These are phyloP conservation scores for Macrophya alboannulata DNA, from an alignment of 2,888 invertebrate species.

Conservation along the genomic window DNA sequence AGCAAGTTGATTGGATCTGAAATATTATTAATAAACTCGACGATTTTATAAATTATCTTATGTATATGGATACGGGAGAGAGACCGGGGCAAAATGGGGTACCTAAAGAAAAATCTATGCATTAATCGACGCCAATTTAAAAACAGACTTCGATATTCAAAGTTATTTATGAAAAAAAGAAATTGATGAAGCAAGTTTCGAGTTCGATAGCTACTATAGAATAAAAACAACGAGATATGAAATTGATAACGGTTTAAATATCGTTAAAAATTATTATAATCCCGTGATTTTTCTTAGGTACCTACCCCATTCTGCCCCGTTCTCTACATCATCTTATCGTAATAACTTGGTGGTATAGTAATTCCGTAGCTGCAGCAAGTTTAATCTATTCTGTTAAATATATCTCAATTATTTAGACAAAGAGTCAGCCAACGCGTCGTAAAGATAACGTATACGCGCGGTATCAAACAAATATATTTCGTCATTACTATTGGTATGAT, in stretches of 20 bases:
- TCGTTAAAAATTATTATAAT: neutral
- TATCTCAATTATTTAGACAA: neutral
- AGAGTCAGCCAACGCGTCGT: neutral
- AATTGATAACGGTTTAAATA: neutral
- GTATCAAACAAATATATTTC: conserved; percentile 20
- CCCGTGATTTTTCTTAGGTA: neutral
- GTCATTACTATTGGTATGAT: conserved; percentile 6
- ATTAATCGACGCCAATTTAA: no score
- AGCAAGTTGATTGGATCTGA: conserved; percentile 73
- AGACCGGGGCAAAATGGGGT: no score
- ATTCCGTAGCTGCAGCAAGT: neutral
- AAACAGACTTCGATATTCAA: no score
- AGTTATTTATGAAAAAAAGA: no score
- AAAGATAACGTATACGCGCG: conserved; percentile 36
- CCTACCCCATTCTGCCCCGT: neutral
- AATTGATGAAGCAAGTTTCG: no score
- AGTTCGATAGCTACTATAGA: no score
- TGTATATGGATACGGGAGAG: neutral
- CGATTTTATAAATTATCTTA: neutral
- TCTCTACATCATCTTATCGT: neutral
- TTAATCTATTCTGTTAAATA: neutral
- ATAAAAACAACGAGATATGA: no score
- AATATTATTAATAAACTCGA: conserved; percentile 7
- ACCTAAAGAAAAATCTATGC: no score
- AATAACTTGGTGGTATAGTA: neutral